A percentile compares a stretch with the other conserved stretches of the same genome.
Conservation (phyloP, 2,888 invertebrate genomes). For the Dimorphilus gyrociliatus region DNA sequence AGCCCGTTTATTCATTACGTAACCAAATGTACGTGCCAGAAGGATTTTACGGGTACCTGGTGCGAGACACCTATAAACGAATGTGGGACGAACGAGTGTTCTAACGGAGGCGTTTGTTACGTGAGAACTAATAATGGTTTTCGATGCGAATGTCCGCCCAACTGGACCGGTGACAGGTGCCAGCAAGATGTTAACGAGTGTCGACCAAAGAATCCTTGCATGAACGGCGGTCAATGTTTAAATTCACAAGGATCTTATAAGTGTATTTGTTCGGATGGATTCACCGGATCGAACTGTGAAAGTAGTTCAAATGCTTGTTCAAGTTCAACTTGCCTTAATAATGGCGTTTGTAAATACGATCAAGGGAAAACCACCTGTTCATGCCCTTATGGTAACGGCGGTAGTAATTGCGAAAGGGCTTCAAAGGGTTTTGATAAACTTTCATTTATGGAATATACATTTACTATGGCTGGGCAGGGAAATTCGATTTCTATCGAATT, state of each 20-base stretch:
- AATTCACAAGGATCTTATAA: constrained; percentile 17
- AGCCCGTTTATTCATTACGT: constrained; percentile 62
- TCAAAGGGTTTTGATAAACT: constrained; percentile 74
- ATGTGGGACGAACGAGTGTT: constrained; percentile 80
- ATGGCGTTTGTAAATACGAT: constrained; percentile 17
- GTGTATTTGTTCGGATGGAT: constrained; percentile 21
- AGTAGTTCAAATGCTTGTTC: constrained; percentile 15
- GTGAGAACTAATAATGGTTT: constrained; percentile 4
- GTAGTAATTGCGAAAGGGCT: constrained; percentile 72
- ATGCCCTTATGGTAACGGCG: constrained; percentile 68
- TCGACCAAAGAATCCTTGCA: constrained; percentile 73
- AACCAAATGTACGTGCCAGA: constrained; percentile 65
- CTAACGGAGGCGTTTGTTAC: constrained; percentile 64
- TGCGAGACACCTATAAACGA: constrained; percentile 72
- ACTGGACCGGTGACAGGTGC: constrained; percentile 21
- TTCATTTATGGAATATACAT: constrained; percentile 70
- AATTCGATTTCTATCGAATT: constrained; percentile 80
- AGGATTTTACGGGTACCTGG: constrained; percentile 73
- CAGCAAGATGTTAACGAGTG: constrained; percentile 42
- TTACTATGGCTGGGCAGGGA: constrained; percentile 61
- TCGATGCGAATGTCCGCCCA: constrained; percentile 17
- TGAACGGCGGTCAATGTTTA: constrained; percentile 59
- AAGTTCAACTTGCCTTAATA: constrained; percentile 18
- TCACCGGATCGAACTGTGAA: constrained; percentile 21
- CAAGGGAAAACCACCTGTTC: constrained; percentile 56